Evolutionary conservation across 1,140 invertebrate species (phyloP).

Genomic region (Pseudoatta argentina): DNA sequence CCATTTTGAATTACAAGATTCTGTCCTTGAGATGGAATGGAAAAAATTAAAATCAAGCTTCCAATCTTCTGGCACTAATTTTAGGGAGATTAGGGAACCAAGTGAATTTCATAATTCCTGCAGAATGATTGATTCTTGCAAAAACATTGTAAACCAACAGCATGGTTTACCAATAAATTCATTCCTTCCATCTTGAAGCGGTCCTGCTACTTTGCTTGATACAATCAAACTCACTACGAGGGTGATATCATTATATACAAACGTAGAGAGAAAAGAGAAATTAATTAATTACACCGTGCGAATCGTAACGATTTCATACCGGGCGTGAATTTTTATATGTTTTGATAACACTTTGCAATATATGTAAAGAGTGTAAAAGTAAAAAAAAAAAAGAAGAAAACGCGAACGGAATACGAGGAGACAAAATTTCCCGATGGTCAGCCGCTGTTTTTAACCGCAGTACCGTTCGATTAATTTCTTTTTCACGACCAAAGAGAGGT

Average conservation of each 20-base stretch:
- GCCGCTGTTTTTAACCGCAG: conserved; percentile 58
- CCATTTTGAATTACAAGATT: background rate
- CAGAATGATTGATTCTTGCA: background rate
- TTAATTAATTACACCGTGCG: background rate
- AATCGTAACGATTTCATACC: conserved; percentile 7
- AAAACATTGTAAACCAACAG: background rate
- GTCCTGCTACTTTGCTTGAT: background rate
- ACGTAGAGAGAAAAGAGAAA: background rate
- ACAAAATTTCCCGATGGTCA: conserved; percentile 61
- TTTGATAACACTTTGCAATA: conserved; percentile 15
- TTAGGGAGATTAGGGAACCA: background rate
- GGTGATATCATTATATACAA: conserved; percentile 9
- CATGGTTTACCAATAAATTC: background rate
- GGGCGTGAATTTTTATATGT: conserved; percentile 43
- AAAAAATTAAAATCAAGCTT: background rate
- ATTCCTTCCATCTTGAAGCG: background rate
- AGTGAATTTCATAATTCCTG: background rate
- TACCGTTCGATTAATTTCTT: conserved; percentile 78
- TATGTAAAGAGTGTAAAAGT: conserved; percentile 36
- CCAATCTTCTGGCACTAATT: background rate
- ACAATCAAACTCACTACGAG: conserved; percentile 20
- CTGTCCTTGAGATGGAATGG: background rate
- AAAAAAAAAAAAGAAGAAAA: conserved; percentile 31
- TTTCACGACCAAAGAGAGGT: conserved; percentile 79
- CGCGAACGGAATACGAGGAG: background rate